Evolutionary conservation across 2,113 vertebrate genomes (phyloP).

Genomic region (Leucosticte australis): DNA sequence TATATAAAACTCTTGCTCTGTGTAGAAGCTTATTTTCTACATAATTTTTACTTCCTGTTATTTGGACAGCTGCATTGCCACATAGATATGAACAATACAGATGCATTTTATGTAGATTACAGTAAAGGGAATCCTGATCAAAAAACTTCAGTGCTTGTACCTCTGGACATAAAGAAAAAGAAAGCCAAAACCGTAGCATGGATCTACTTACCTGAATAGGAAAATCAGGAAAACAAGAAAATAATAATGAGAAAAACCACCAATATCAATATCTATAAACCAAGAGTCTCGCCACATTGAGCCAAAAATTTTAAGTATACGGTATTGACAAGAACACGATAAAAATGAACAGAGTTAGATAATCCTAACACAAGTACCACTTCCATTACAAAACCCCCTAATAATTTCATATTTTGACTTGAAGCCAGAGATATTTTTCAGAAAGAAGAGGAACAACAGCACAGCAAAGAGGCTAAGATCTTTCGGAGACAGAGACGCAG

Average conservation of each 20-base stretch:
- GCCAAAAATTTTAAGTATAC: neutral
- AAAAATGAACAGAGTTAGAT: neutral
- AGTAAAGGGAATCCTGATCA: neutral
- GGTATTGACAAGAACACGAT: neutral
- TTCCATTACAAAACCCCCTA: neutral
- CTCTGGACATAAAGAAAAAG: neutral
- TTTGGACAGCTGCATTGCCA: neutral
- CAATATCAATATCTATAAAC: neutral
- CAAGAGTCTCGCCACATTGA: accelerated
- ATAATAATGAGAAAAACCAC: neutral
- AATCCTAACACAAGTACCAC: neutral
- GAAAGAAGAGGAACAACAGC: neutral
- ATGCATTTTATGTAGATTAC: neutral
- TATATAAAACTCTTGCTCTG: neutral
- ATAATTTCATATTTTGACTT: neutral
- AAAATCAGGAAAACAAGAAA: neutral
- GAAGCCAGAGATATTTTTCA: neutral
- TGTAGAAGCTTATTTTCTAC: neutral
- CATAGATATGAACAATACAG: neutral
- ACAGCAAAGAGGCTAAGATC: neutral
- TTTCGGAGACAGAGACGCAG: neutral
- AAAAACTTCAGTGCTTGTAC: neutral
- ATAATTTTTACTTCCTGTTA: neutral
- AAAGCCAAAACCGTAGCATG: neutral
- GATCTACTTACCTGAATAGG: neutral